Base-by-base conservation (phyloP, 2,113 vertebrate species). In the Ophthalmolycus amberensis region DNA sequence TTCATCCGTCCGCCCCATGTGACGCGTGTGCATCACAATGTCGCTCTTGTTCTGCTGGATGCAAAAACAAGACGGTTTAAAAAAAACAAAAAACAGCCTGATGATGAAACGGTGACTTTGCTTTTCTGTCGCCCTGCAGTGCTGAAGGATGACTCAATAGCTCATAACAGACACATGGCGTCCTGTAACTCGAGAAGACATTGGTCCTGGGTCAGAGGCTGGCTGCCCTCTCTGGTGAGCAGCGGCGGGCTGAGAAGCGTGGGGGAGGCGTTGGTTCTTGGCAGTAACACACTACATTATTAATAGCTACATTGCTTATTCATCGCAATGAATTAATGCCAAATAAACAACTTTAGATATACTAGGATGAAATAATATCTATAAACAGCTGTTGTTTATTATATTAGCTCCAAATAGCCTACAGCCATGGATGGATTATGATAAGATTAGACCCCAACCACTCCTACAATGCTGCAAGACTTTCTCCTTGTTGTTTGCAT, bases 1-100 rank as follows among this genome's bases (percentile, higher is more conserved):
- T 63, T 80, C 71, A 38, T 82, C 79, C 8, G 20, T 46, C 58
- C 4, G 1, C 40, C 71, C 74, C 84, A 32, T 90, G 86, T 90
- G 90, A 90, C 81, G 56, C 0, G 0, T 66, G 62, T 9, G 46
- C 73, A 76, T 73, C 77, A 63, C 66, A 87, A 27, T 59, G 70
- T 72, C 0, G 2, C 40, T 80, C 14, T 82, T 69, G 69, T 82
- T 86, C 48, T 40, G 0, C 18, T 11, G 29, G 50, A 67, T 22
- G 62, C 71, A 78, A 86, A 46, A 87, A 80, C 71, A 89, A 63
- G 42, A 18, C 6, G 3, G 9, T 72, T 67, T 18, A 34, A 34
- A 34, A 34, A 34, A 34, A 0, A 16, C 6, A 34, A 0, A 20
- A 27, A 48, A 40, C 34, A 3, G 27, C 9, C 25, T 2, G 58